Percentiles rank a stretch among this genome's conserved stretches.
Evolutionary conservation across 2,797 vertebrate species (phyloP).

Genomic region (Lagothrix lagotricha): DNA sequence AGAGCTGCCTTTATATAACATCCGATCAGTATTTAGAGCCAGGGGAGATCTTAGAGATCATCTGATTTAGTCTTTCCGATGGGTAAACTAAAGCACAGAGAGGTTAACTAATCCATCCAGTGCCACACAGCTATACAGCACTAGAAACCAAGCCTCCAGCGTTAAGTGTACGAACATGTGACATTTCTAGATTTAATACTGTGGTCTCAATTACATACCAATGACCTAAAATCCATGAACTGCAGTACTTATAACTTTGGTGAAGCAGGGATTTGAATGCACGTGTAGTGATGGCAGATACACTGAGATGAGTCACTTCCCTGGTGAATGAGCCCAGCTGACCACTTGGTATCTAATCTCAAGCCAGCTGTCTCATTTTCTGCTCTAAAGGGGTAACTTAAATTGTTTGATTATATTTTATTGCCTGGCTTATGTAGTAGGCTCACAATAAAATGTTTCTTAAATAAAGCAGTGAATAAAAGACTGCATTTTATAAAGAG

Average conservation of each 20-base stretch:
- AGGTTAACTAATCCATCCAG: background rate
- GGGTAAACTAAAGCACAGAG: background rate
- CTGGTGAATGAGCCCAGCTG: background rate
- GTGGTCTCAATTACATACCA: background rate
- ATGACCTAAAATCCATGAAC: background rate
- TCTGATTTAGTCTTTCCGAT: background rate
- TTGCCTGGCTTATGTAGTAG: background rate
- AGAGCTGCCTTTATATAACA: background rate
- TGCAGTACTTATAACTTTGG: background rate
- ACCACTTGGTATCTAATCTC: background rate
- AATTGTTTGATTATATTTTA: slow-evolving; percentile 18
- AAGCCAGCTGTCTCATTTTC: background rate
- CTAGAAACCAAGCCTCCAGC: background rate
- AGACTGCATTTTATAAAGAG: slow-evolving; percentile 15
- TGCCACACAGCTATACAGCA: background rate
- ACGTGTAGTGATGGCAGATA: rapidly evolving
- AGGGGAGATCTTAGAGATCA: background rate
- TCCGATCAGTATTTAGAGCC: background rate
- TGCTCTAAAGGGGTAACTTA: background rate
- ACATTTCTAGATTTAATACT: background rate
- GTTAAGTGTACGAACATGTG: background rate
- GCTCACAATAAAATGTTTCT: background rate
- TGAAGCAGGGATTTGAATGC: background rate
- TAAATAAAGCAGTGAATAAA: slow-evolving; percentile 23
- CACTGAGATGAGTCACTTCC: background rate